These are phyloP conservation scores for Glandiceps talaboti DNA, from an alignment of 53 echinoderm and acorn worm genomes.

Conservation along the genomic window DNA sequence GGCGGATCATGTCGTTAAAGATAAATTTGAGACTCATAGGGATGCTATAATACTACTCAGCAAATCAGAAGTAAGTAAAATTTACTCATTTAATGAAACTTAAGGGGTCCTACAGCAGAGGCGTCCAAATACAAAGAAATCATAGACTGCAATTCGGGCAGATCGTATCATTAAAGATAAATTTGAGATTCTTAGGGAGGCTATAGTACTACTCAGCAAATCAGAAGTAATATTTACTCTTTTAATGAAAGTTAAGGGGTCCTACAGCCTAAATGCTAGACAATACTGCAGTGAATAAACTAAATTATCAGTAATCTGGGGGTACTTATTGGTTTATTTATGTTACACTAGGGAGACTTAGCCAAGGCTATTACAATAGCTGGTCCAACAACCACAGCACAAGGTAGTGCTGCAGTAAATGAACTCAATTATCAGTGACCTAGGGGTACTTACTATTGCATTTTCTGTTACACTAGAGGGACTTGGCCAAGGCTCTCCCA, in stretches of 20 bases:
- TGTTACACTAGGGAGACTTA: constrained; percentile 40
- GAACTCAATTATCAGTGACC: not conserved
- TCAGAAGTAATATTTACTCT: too few species aligned
- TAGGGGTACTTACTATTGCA: not conserved
- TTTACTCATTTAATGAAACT: too few species aligned
- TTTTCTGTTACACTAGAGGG: constrained; percentile 32
- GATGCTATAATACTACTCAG: constrained; percentile 56
- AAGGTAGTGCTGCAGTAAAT: constrained; percentile 8
- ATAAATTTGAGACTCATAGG: constrained; percentile 56
- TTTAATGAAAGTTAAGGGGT: too few species aligned
- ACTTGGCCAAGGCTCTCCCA: constrained; percentile 55
- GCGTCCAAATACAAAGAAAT: constrained; percentile 67
- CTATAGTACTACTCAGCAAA: constrained; percentile 61
- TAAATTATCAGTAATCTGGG: not conserved
- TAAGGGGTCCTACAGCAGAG: too few species aligned
- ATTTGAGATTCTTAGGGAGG: constrained; percentile 40
- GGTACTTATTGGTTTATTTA: not conserved
- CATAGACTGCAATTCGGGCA: constrained; percentile 82
- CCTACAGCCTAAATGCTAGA: constrained; percentile 1
- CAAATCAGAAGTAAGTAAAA: constrained; percentile 50
- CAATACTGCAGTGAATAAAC: not conserved
- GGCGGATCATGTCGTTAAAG: constrained; percentile 72
- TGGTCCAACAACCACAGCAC: constrained; percentile 56
- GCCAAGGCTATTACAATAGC: constrained; percentile 55
- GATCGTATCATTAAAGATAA: constrained; percentile 74